Conservation (phyloP, 2,888 invertebrate species). For the Polydesmus complanatus region DNA sequence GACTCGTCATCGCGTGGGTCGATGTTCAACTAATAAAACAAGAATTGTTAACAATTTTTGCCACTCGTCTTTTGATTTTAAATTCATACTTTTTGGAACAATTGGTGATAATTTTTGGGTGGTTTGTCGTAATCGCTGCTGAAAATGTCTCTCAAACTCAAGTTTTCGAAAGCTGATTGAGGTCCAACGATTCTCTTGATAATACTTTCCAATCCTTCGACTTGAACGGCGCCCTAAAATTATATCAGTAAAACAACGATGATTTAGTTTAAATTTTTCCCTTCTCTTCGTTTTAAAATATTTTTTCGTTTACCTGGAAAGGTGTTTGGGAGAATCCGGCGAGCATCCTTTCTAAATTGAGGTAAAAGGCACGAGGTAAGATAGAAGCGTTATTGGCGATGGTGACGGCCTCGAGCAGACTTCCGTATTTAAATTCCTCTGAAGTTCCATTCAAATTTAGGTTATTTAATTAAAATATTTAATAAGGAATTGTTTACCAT, state of each 20-base stretch:
- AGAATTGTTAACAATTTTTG: background rate
- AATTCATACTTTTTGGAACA: constrained; percentile 8
- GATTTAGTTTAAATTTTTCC: background rate
- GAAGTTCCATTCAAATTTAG: background rate
- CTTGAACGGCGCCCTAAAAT: background rate
- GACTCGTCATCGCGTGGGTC: constrained; percentile 3
- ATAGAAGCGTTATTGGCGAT: background rate
- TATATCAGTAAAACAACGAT: background rate
- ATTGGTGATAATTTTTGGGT: constrained; percentile 2
- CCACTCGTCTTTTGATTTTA: background rate
- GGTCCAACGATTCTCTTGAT: constrained; percentile 8
- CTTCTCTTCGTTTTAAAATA: background rate
- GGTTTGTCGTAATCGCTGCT: background rate
- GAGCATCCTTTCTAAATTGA: background rate
- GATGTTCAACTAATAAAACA: constrained; percentile 7
- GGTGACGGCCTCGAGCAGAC: background rate
- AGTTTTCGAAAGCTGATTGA: constrained; percentile 1
- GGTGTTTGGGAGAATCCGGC: background rate
- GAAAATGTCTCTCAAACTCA: background rate
- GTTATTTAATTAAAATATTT: background rate
- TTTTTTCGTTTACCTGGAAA: background rate
- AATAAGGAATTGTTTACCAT: constrained; percentile 2
- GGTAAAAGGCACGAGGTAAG: background rate
- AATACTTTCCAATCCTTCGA: constrained; percentile 4
- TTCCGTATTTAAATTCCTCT: background rate